These are phyloP conservation scores for Crypturellus undulatus DNA, from an alignment of 2,113 vertebrate species.

Conservation along the genomic window DNA sequence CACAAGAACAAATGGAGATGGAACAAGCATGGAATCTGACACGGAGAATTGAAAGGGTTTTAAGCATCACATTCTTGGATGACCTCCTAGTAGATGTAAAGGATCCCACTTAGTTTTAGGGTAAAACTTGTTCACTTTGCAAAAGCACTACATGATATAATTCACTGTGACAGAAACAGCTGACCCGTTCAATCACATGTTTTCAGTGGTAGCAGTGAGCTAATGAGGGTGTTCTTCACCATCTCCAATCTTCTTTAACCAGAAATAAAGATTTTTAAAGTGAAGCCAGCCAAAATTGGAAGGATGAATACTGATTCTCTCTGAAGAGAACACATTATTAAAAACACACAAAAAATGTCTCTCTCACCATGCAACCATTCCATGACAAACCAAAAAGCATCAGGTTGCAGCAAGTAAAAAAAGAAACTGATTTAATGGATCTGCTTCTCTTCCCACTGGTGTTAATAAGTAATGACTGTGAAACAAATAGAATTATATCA, in stretches of 20 bases:
- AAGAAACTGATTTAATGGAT: conserved; percentile 39
- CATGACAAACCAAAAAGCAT: conserved; percentile 55
- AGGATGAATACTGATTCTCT: conserved; percentile 29
- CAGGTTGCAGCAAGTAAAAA: conserved; percentile 57
- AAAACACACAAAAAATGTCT: conserved; percentile 58
- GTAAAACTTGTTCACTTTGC: neutral
- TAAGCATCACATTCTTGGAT: neutral
- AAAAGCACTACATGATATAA: neutral
- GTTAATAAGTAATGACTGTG: conserved; percentile 31
- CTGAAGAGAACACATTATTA: conserved; percentile 63
- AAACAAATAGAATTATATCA: conserved; percentile 56
- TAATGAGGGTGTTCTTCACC: neutral
- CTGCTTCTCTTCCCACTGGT: conserved; percentile 29
- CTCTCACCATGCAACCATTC: conserved; percentile 36
- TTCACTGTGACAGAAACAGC: neutral
- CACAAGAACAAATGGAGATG: neutral
- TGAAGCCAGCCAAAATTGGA: neutral
- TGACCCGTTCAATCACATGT: neutral
- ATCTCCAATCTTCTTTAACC: neutral
- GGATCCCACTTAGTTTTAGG: neutral
- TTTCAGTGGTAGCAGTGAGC: neutral
- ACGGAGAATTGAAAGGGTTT: neutral
- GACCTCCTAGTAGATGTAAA: neutral
- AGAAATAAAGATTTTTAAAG: conserved; percentile 34
- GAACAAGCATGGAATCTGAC: neutral